A percentile compares a stretch with the other conserved stretches of the same genome.
Evolutionary conservation across 2,797 vertebrate genomes (phyloP).

Genomic region (Euphonia xanthogaster): DNA sequence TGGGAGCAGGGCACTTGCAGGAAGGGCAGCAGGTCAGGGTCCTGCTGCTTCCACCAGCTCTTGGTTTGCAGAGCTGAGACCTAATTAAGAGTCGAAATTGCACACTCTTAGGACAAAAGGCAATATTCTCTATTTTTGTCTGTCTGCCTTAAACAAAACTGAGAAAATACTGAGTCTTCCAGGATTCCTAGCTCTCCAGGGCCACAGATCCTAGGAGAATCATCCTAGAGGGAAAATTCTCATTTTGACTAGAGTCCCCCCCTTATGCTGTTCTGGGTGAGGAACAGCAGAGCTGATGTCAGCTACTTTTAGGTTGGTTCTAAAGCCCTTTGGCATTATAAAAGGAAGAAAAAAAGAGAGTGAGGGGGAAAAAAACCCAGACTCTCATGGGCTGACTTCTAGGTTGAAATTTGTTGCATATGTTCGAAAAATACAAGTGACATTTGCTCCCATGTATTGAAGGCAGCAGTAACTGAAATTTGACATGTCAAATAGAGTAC

Average conservation of each 20-base stretch:
- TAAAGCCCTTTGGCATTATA: not conserved
- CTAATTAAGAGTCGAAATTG: not conserved
- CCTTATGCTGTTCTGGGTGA: not conserved
- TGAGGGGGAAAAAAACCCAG: not conserved
- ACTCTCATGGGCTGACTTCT: conserved; percentile 1
- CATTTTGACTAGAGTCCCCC: not conserved
- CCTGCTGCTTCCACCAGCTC: not conserved
- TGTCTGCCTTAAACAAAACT: not conserved
- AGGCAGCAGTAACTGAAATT: conserved; percentile 44
- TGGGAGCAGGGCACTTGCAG: rapidly evolving
- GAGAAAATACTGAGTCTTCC: not conserved
- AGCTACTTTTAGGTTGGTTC: not conserved
- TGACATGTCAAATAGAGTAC: conserved; percentile 53
- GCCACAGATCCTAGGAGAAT: not conserved
- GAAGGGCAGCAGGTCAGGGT: not conserved
- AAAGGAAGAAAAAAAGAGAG: not conserved
- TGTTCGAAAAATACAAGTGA: conserved; percentile 41
- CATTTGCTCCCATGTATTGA: conserved; percentile 58
- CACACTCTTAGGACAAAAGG: not conserved
- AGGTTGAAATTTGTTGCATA: conserved; percentile 55
- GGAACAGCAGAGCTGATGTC: not conserved
- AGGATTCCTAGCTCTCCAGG: not conserved
- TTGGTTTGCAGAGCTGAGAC: not conserved
- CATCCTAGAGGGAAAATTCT: not conserved
- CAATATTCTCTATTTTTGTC: not conserved